Evolutionary conservation across 2,797 vertebrate species (phyloP).

Genomic region (Pagetopsis macropterus): DNA sequence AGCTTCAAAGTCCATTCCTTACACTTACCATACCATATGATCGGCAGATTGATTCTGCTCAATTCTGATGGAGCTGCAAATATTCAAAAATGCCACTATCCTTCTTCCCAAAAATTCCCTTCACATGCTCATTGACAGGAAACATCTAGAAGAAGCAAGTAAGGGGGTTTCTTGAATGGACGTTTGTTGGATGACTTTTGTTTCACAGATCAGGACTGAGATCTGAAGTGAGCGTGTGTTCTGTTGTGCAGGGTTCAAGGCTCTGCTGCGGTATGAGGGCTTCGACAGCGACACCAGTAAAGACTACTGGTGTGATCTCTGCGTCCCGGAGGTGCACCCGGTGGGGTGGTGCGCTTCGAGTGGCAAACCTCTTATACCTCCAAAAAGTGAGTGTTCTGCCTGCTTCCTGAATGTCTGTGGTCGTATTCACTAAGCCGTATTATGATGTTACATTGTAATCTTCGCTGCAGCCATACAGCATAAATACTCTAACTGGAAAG

Average conservation of each 20-base stretch:
- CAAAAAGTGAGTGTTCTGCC: constrained; percentile 87
- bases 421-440: background rate
- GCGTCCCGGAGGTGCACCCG: constrained; percentile 93
- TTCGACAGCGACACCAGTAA: constrained; percentile 94
- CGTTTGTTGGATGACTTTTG: background rate
- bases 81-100: too few species aligned
- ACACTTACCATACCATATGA: too few species aligned
- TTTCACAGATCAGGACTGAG: background rate
- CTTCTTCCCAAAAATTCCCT: too few species aligned
- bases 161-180: background rate
- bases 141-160: too few species aligned
- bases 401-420: background rate
- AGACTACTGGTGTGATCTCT: constrained; percentile 97
- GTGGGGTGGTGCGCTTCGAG: constrained; percentile 98
- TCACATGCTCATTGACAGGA: too few species aligned
- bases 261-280: constrained; percentile 95
- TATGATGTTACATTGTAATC: constrained; percentile 29
- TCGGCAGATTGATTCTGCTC: too few species aligned
- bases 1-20: too few species aligned
- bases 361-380: constrained; percentile 95
- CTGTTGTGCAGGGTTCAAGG: constrained; percentile 89
- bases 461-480: constrained; percentile 91
- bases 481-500: constrained; percentile 99
- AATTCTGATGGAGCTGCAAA: too few species aligned
- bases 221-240: background rate